Conservation (phyloP, 2,797 vertebrate species). For the Buphagus erythrorhynchus region DNA sequence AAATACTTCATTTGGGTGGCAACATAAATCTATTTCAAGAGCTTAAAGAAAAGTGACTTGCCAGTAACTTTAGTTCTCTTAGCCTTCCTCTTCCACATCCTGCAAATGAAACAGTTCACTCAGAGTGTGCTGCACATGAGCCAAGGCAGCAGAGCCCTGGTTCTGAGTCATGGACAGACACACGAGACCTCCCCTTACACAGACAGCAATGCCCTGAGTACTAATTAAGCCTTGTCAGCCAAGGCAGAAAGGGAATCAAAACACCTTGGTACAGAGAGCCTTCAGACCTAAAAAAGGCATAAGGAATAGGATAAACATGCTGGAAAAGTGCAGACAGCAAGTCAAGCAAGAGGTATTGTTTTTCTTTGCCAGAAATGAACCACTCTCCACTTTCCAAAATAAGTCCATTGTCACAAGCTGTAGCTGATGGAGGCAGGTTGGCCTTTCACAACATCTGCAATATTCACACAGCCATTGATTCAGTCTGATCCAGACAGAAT, state of each 20-base stretch:
- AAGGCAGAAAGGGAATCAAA: background rate
- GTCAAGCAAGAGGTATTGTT: background rate
- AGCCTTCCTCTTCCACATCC: constrained; percentile 68
- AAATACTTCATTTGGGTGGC: background rate
- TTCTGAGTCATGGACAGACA: background rate
- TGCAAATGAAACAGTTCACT: background rate
- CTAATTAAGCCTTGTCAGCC: background rate
- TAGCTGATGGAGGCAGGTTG: background rate
- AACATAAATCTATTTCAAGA: background rate
- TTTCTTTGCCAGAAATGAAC: background rate
- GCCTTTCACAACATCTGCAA: background rate
- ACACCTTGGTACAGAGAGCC: background rate
- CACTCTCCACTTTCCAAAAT: background rate
- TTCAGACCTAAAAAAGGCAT: background rate
- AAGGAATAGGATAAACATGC: background rate
- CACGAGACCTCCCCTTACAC: background rate
- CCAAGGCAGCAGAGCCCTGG: background rate
- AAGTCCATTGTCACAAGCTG: background rate
- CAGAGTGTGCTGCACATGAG: background rate
- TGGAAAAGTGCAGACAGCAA: background rate
- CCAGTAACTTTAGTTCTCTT: constrained; percentile 57
- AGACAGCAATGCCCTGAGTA: background rate
- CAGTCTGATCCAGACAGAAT: background rate
- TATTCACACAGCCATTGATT: background rate
- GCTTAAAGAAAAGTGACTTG: constrained; percentile 61